These are phyloP conservation scores for Emesis castigata DNA, from an alignment of 2,888 invertebrate genomes.

Conservation along the genomic window DNA sequence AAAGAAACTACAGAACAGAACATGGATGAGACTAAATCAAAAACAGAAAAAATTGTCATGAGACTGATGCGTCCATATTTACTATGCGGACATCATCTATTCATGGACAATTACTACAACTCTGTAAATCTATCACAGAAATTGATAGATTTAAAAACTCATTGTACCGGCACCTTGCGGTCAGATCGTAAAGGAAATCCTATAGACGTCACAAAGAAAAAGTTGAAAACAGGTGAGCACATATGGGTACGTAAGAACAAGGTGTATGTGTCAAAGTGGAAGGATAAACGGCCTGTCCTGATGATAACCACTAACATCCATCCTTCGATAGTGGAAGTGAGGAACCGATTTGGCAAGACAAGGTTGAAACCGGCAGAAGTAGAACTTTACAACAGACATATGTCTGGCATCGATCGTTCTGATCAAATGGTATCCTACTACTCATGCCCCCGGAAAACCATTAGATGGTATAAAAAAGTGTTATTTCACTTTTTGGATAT, in stretches of 20 bases:
- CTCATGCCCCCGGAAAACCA: constrained; percentile 44
- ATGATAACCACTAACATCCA: neutral
- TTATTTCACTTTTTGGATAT: constrained; percentile 31
- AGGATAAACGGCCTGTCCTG: neutral
- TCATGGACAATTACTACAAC: too few species aligned
- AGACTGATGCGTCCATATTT: too few species aligned
- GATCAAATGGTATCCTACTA: constrained; percentile 42
- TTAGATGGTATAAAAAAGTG: constrained; percentile 38
- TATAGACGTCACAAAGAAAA: too few species aligned
- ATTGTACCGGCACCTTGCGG: too few species aligned
- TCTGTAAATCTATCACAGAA: too few species aligned
- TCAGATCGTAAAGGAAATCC: too few species aligned
- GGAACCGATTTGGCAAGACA: neutral
- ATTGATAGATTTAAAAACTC: too few species aligned
- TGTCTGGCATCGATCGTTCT: constrained; percentile 43
- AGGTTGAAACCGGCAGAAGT: constrained; percentile 31
- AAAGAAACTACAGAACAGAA: too few species aligned
- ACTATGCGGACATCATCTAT: too few species aligned
- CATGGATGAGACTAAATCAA: too few species aligned
- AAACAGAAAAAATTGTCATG: too few species aligned
- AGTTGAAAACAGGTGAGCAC: too few species aligned
- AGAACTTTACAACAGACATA: constrained; percentile 33
- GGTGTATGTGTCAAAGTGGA: neutral
- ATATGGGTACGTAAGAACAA: neutral
- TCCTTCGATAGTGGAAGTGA: neutral